A percentile compares a stretch with the other conserved stretches of the same genome.
phyloP scores from a whole-genome alignment of 2,113 vertebrate genomes.

The Ondatra zibethicus region DNA sequence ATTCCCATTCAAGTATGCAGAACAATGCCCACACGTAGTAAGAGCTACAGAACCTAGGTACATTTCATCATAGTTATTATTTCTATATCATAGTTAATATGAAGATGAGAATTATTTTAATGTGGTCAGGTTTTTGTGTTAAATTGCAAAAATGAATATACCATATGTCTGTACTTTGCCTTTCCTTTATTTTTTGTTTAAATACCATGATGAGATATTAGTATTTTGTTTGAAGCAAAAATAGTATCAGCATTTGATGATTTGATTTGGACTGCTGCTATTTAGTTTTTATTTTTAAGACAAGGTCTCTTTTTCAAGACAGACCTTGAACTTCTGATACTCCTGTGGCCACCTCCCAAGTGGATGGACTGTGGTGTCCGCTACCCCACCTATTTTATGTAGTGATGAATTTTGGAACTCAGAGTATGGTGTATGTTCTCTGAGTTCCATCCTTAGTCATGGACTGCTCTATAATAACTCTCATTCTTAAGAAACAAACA shows the following conservation, averaged over 20 bases:
- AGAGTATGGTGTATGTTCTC: neutral
- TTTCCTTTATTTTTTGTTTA: constrained; percentile 10
- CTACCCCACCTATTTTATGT: neutral
- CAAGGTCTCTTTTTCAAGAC: neutral
- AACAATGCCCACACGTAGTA: neutral
- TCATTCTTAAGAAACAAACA: neutral
- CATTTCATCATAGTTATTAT: neutral
- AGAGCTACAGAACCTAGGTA: neutral
- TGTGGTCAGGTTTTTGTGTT: constrained; percentile 9
- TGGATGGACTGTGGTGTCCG: too few species aligned
- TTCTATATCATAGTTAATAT: neutral
- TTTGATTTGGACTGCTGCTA: neutral
- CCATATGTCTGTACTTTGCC: neutral
- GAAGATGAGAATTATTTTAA: constrained; percentile 37
- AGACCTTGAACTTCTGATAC: neutral
- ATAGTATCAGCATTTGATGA: neutral
- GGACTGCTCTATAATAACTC: neutral
- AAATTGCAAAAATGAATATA: neutral
- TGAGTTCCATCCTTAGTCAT: neutral
- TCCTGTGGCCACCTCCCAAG: neutral
- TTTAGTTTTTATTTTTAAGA: neutral
- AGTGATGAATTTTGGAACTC: neutral
- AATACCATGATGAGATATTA: neutral
- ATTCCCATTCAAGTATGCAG: neutral
- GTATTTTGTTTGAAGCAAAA: neutral